Percentiles rank a stretch among this genome's conserved stretches.
Evolutionary conservation across 2,113 vertebrate genomes (phyloP).

Genomic region (Herpailurus yagouaroundi): DNA sequence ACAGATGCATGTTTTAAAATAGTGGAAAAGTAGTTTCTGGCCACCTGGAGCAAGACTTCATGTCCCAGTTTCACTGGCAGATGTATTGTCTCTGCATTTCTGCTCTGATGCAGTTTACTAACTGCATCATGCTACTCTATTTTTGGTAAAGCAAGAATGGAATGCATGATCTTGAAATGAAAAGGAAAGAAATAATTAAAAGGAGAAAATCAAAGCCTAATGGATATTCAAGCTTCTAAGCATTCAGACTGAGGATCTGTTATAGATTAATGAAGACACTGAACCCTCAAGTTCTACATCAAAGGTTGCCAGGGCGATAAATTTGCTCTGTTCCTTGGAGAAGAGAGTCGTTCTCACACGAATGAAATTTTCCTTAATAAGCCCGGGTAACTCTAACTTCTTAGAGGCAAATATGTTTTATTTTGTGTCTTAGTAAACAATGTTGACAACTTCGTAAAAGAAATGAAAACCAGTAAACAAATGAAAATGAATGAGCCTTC

Average conservation of each 20-base stretch:
- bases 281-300: not conserved
- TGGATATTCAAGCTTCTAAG: not conserved
- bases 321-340: not conserved
- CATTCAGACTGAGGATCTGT: not conserved
- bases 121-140: not conserved
- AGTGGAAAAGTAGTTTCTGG: not conserved
- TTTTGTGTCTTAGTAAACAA: not conserved
- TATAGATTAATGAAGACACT: not conserved
- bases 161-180: not conserved
- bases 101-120: not conserved
- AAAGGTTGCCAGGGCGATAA: not conserved
- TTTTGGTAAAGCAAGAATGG: not conserved
- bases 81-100: not conserved
- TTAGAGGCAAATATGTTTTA: not conserved
- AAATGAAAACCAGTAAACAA: not conserved
- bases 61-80: not conserved
- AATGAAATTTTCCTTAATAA: not conserved
- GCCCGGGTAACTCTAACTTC: not conserved
- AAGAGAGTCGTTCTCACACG: not conserved
- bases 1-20: not conserved
- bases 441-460: not conserved
- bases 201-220: not conserved
- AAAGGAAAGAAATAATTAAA: not conserved
- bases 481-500: not conserved
- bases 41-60: not conserved